phyloP scores from a whole-genome alignment of 2,113 vertebrate genomes.

The Oriolus oriolus region DNA sequence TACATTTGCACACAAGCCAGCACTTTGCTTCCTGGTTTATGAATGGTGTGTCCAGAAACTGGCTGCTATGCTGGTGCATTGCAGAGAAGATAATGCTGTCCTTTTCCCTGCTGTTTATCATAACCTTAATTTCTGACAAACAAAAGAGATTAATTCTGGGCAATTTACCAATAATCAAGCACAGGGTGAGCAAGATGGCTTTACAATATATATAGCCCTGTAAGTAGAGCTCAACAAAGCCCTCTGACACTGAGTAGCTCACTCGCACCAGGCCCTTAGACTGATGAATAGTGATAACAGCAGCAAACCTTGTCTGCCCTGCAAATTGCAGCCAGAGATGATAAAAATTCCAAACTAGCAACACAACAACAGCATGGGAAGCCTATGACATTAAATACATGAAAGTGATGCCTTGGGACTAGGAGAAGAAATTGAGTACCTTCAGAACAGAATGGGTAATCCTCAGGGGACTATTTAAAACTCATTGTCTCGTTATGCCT shows the following conservation, averaged over 20 bases:
- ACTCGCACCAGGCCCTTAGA: not conserved
- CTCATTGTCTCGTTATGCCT: not conserved
- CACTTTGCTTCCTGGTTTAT: not conserved
- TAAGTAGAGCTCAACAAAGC: not conserved
- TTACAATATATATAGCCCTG: not conserved
- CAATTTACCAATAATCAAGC: not conserved
- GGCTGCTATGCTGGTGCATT: not conserved
- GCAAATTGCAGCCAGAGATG: not conserved
- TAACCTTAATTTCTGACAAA: conserved; percentile 21
- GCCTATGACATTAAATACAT: not conserved
- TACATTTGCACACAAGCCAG: not conserved
- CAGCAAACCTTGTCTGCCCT: not conserved
- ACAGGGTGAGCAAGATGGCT: not conserved
- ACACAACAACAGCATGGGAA: not conserved
- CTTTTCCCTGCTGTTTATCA: not conserved
- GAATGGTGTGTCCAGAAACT: not conserved
- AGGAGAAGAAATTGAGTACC: not conserved
- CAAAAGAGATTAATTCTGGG: conserved; percentile 4
- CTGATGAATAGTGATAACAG: not conserved
- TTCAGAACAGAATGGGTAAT: not conserved
- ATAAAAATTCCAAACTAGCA: not conserved
- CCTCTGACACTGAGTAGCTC: not conserved
- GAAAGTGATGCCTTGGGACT: not conserved
- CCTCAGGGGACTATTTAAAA: not conserved
- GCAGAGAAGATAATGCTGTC: not conserved